Conservation (phyloP, 1,140 invertebrate genomes). For the Aphelenchoides fujianensis region DNA sequence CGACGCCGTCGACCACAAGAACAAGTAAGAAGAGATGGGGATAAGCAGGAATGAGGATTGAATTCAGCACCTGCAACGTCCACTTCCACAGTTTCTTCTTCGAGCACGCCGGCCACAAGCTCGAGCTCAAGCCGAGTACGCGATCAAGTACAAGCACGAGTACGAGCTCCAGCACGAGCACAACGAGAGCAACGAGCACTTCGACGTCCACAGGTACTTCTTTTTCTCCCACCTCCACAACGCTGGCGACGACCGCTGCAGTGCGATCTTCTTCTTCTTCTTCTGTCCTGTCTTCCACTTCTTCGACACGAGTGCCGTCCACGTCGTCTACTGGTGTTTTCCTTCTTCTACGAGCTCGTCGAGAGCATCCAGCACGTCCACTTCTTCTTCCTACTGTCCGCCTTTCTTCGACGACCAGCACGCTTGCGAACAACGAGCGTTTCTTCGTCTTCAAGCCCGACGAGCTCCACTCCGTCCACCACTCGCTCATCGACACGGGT, state of each 20-base stretch:
- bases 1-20: too few species aligned
- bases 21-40: too few species aligned
- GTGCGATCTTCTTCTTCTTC: too few species aligned
- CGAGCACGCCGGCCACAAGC: too few species aligned
- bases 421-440: background rate
- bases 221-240: background rate
- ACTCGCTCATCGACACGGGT: background rate
- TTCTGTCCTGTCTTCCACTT: background rate
- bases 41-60: too few species aligned
- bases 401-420: constrained; percentile 4
- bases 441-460: background rate
- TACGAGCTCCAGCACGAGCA: background rate
- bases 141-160: background rate
- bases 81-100: too few species aligned
- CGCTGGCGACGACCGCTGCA: background rate
- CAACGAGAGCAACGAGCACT: background rate
- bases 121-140: background rate
- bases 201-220: too few species aligned
- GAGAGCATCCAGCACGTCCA: background rate
- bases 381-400: background rate
- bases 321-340: too few species aligned
- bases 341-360: background rate
- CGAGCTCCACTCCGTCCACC: background rate
- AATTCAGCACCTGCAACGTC: too few species aligned
- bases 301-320: too few species aligned